Evolutionary conservation across 2,888 invertebrate species (phyloP).

Genomic region (Bellardia pandia): DNA sequence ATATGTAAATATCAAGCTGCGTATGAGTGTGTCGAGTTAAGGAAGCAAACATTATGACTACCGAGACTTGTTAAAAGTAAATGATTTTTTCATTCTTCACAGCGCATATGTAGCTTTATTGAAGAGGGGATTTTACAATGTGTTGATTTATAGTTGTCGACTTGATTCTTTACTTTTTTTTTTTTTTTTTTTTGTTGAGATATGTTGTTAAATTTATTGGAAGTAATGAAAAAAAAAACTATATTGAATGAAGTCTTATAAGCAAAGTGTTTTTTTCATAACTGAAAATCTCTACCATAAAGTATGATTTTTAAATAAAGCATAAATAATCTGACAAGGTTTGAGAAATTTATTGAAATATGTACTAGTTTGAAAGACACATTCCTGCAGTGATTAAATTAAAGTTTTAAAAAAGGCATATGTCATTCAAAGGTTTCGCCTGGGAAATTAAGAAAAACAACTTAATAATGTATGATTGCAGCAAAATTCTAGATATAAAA

Average conservation of each 20-base stretch:
- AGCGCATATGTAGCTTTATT: constrained; percentile 11
- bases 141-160: constrained; percentile 77
- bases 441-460: constrained; percentile 21
- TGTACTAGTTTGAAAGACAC: too few species aligned
- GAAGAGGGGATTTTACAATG: constrained; percentile 66
- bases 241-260: constrained; percentile 68
- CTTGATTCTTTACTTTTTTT: constrained; percentile 46
- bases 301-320: constrained; percentile 26
- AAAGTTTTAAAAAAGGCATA: background rate
- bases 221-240: constrained; percentile 43
- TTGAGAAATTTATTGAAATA: constrained; percentile 9
- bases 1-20: constrained; percentile 46
- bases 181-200: constrained; percentile 37
- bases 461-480: too few species aligned
- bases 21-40: constrained; percentile 49
- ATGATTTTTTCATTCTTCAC: constrained; percentile 42
- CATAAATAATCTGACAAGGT: constrained; percentile 23
- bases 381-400: constrained; percentile 11
- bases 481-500: too few species aligned
- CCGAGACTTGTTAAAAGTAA: constrained; percentile 60
- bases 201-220: constrained; percentile 78
- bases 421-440: constrained; percentile 41
- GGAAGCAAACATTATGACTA: constrained; percentile 68
- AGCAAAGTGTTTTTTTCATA: constrained; percentile 24
- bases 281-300: constrained; percentile 29